These are phyloP conservation scores for Drosophila pseudotakahashii DNA, from an alignment of 2,888 invertebrate genomes.

Conservation along the genomic window DNA sequence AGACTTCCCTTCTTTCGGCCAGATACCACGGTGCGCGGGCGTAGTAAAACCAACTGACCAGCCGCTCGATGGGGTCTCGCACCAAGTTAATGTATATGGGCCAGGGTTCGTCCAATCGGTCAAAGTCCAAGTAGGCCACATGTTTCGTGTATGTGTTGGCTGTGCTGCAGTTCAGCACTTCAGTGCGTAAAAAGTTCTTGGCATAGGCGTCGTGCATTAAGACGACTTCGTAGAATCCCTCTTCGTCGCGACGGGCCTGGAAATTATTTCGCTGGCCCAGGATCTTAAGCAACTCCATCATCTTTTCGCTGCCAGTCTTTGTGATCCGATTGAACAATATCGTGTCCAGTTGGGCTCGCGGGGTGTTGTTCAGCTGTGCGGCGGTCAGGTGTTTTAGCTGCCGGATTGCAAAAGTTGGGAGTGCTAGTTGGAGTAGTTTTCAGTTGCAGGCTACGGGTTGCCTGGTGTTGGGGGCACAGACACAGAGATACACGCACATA, in stretches of 20 bases:
- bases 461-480: conserved; percentile 42
- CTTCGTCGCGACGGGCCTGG: conserved; percentile 91
- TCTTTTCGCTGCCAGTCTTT: conserved; percentile 94
- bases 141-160: conserved; percentile 91
- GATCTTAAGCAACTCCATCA: conserved; percentile 92
- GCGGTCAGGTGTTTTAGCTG: conserved; percentile 65
- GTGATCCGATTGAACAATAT: conserved; percentile 95
- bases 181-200: conserved; percentile 88
- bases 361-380: conserved; percentile 76
- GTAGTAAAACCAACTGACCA: conserved; percentile 96
- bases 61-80: conserved; percentile 93
- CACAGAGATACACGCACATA: conserved; percentile 46
- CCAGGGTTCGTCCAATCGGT: conserved; percentile 89
- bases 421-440: conserved; percentile 44
- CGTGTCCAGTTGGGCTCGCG: conserved; percentile 86
- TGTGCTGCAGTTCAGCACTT: conserved; percentile 89
- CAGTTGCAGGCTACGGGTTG: conserved; percentile 26
- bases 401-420: conserved; percentile 66
- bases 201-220: conserved; percentile 89
- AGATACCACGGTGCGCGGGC: conserved; percentile 95
- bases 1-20: conserved; percentile 87
- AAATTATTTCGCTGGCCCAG: conserved; percentile 87
- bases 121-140: conserved; percentile 94
- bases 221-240: conserved; percentile 86
- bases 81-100: conserved; percentile 95